These are phyloP conservation scores for Collichthys lucidus DNA, from an alignment of 2,113 vertebrate species.

Conservation along the genomic window DNA sequence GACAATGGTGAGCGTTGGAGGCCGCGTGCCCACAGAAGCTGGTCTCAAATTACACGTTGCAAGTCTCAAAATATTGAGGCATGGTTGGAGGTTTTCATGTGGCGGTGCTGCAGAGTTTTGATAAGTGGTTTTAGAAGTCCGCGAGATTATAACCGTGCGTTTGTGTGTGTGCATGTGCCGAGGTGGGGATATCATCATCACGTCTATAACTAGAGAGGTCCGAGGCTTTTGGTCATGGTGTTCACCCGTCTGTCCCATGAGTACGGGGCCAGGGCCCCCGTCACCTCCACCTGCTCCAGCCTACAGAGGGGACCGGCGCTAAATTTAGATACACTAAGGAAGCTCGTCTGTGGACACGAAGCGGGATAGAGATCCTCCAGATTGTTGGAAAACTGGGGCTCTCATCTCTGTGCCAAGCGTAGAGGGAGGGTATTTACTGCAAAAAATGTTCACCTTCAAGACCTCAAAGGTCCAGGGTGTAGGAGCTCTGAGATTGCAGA, in stretches of 20 bases:
- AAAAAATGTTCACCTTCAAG: conserved; percentile 16
- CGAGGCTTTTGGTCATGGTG: conserved; percentile 72
- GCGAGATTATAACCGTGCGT: conserved; percentile 56
- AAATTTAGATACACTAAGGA: conserved; percentile 72
- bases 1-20: conserved; percentile 64
- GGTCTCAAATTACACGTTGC: conserved; percentile 75
- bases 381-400: conserved; percentile 62
- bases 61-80: conserved; percentile 75
- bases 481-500: too few relatives aligned
- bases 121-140: conserved; percentile 71
- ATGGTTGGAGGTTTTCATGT: conserved; percentile 75
- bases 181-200: conserved; percentile 64
- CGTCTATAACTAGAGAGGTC: conserved; percentile 67
- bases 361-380: conserved; percentile 65
- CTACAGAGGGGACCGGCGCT: conserved; percentile 71
- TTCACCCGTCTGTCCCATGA: conserved; percentile 78
- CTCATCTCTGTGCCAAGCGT: conserved; percentile 54
- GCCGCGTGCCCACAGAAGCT: conserved; percentile 58
- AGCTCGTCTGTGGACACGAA: conserved; percentile 46
- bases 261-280: conserved; percentile 75
- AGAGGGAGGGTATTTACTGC: conserved; percentile 38
- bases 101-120: conserved; percentile 69
- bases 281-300: conserved; percentile 80
- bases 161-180: conserved; percentile 34
- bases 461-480: neutral